phyloP scores from a whole-genome alignment of 2,888 invertebrate species.

The Plagiodera versicolora region DNA sequence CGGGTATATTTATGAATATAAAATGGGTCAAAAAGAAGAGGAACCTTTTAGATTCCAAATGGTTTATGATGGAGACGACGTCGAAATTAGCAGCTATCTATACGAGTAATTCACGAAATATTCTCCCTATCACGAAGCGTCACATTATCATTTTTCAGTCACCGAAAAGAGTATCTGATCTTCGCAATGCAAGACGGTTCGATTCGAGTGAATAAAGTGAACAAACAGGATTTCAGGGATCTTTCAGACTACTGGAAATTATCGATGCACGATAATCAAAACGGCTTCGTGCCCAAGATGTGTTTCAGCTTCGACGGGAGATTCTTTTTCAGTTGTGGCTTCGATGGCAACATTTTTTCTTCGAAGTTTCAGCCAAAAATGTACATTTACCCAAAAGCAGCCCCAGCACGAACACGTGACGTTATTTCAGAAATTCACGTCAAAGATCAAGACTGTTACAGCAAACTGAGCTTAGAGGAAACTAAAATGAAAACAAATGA shows the following conservation, averaged over 20 bases:
- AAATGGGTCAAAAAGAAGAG: constrained; percentile 52
- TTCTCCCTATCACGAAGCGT: neutral
- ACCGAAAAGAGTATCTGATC: constrained; percentile 58
- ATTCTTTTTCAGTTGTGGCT: constrained; percentile 63
- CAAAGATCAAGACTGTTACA: constrained; percentile 45
- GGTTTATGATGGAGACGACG: constrained; percentile 60
- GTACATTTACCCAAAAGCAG: constrained; percentile 35
- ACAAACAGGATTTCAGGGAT: constrained; percentile 57
- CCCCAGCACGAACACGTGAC: neutral
- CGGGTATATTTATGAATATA: constrained; percentile 67
- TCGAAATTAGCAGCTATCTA: constrained; percentile 60
- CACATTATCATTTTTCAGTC: constrained; percentile 46
- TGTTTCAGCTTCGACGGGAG: constrained; percentile 64
- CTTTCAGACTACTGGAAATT: constrained; percentile 68
- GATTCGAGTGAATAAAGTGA: constrained; percentile 60
- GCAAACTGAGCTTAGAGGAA: constrained; percentile 64
- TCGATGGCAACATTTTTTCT: constrained; percentile 66
- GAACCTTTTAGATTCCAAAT: constrained; percentile 54
- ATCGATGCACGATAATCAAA: constrained; percentile 75
- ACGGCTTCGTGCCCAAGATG: constrained; percentile 68
- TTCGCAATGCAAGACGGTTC: constrained; percentile 65
- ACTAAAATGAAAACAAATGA: constrained; percentile 69
- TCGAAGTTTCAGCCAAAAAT: constrained; percentile 61
- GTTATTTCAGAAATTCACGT: constrained; percentile 43
- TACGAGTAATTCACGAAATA: constrained; percentile 53